A percentile compares a stretch with the other conserved stretches of the same genome.
Evolutionary conservation across 2,797 vertebrate genomes (phyloP).

Genomic region (Sciaenops ocellatus): DNA sequence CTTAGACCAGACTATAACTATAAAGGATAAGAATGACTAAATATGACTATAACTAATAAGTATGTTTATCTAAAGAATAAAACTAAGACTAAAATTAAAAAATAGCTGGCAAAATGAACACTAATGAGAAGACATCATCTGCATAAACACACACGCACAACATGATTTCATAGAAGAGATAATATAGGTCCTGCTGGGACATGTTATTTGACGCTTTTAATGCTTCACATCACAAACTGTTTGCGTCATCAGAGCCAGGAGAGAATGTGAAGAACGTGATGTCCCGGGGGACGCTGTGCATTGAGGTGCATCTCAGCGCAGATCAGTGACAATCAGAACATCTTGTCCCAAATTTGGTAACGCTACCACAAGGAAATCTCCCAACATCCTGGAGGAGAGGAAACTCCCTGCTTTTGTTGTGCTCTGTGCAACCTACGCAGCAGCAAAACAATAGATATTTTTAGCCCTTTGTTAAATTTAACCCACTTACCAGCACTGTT

Average conservation of each 20-base stretch:
- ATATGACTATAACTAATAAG: no score
- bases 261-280: conserved; percentile 8
- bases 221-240: not conserved
- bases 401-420: conserved; percentile 78
- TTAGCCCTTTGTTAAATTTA: conserved; percentile 73
- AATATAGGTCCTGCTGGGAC: not conserved
- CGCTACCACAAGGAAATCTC: conserved; percentile 63
- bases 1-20: no score
- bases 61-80: no score
- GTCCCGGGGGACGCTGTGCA: not conserved
- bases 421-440: conserved; percentile 60
- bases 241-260: not conserved
- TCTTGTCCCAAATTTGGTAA: conserved; percentile 56
- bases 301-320: not conserved
- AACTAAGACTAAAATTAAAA: no score
- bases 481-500: conserved; percentile 43
- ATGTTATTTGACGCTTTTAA: not conserved
- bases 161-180: not conserved
- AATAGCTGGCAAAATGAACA: no score
- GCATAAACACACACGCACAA: not conserved
- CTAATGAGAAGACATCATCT: not conserved
- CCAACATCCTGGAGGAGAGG: conserved; percentile 71
- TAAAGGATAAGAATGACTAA: no score
- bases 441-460: conserved; percentile 77
- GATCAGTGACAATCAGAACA: conserved; percentile 38